A percentile compares a stretch with the other conserved stretches of the same genome.
These are phyloP conservation scores for Nestor notabilis DNA, from an alignment of 2,113 vertebrate species.

Conservation along the genomic window DNA sequence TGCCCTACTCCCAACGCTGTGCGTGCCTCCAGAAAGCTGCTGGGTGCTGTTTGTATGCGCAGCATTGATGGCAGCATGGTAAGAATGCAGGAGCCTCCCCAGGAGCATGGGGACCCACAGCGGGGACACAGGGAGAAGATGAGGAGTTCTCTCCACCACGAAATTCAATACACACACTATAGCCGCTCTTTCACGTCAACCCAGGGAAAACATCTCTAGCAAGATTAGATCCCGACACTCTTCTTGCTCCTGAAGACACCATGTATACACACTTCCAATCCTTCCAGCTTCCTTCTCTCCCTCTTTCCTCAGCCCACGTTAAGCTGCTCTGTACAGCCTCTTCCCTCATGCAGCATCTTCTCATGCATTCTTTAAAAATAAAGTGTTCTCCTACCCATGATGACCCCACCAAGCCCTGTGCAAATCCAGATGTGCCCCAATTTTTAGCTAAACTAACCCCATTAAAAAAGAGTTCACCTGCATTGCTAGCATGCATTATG, in stretches of 20 bases:
- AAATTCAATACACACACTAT: background rate
- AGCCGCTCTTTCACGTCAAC: background rate
- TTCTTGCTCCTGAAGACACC: background rate
- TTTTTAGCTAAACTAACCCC: background rate
- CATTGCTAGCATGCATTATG: rapidly evolving
- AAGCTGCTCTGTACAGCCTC: background rate
- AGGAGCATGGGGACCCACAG: background rate
- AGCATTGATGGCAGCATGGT: background rate
- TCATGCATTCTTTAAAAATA: background rate
- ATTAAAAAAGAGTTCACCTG: background rate
- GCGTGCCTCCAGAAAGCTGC: background rate
- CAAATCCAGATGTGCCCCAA: background rate
- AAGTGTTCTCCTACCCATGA: background rate
- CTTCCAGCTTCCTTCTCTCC: background rate
- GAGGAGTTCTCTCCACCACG: background rate
- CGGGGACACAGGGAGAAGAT: background rate
- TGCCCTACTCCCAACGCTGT: constrained; percentile 4
- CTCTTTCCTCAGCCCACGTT: background rate
- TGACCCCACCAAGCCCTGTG: background rate
- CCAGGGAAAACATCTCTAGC: background rate
- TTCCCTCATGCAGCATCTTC: background rate
- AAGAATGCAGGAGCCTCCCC: background rate
- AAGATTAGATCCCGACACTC: background rate
- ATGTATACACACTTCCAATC: background rate
- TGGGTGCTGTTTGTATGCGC: background rate